Evolutionary conservation across 2,797 vertebrate genomes (phyloP).

Genomic region (Peromyscus attwateri): DNA sequence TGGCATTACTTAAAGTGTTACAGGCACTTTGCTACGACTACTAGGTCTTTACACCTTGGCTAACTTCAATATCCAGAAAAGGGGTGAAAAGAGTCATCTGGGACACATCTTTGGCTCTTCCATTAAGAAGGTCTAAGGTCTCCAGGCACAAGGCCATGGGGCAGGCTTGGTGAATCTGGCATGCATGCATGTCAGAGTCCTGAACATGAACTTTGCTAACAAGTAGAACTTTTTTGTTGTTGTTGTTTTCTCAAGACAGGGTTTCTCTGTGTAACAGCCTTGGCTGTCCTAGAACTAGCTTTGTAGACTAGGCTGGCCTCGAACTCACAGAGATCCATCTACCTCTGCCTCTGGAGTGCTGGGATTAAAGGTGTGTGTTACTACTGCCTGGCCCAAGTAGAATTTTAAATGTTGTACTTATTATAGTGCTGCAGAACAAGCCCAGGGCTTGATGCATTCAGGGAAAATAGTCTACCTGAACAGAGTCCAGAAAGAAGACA

Average conservation of each 20-base stretch:
- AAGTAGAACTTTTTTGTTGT: neutral
- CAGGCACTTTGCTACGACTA: neutral
- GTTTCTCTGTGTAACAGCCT: too few relatives aligned
- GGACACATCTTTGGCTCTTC: neutral
- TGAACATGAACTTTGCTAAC: conserved; percentile 2
- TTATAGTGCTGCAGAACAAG: neutral
- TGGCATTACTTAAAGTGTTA: neutral
- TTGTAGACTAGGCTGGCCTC: too few relatives aligned
- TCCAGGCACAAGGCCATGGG: neutral
- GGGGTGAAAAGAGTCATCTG: neutral
- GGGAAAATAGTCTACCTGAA: too few relatives aligned
- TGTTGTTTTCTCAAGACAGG: too few relatives aligned
- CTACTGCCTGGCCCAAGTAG: too few relatives aligned
- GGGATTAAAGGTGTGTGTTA: too few relatives aligned
- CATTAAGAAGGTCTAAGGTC: neutral
- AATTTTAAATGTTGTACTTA: neutral
- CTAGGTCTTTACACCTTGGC: neutral
- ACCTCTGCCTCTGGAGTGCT: too few relatives aligned
- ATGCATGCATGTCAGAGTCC: neutral
- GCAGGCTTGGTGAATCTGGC: neutral
- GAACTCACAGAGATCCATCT: too few relatives aligned
- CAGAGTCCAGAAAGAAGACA: neutral
- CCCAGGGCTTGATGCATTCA: neutral
- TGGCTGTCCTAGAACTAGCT: too few relatives aligned
- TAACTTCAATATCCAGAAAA: conserved; percentile 26